Evolutionary conservation across 2,888 invertebrate species (phyloP), one percentile per base, ranked within the genome.

Genomic region (Lithodes maja): DNA sequence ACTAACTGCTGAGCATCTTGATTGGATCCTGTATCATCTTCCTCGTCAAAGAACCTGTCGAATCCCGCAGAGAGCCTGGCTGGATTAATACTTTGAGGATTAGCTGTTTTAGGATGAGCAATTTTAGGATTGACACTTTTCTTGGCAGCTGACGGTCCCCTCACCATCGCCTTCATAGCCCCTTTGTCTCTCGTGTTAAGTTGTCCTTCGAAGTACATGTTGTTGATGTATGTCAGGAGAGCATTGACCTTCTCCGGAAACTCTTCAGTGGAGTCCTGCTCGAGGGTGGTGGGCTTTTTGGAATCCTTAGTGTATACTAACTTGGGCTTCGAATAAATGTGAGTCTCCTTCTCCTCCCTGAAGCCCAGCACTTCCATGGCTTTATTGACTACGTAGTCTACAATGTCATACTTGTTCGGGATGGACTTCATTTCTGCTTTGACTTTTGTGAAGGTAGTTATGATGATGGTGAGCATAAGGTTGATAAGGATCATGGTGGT

Each of bases 401-500:
- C 33, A 68, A 85, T 85, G 55, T 85, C 85, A 12, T 85, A 85
- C 78, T 78, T 85, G 61, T 85, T 85, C 9, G 33, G 7, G 49
- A 49, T 15, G 5, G 77, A 15, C n/a, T 49, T 61, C 33, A 85
- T 52, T 7, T 85, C 85, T 7, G 55, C 68, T 68, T 85, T 85
- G 50, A 85, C 77, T 2, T 68, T n/a, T n/a, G 78, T 77, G 77
- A 85, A 85, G 54, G 85, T 68, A 49, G 15, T 85, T 15, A 85
- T 77, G 2, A 85, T 85, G 50, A 85, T 85, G 61, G 85, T 85
- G 12, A 85, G 77, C 85, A 85, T 85, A 50, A 89, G 93, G 85
- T 93, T 93, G 86, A 93, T 92, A 89, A 94, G 92, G n/a, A 94
- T 93, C 87, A 93, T 93, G 3, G 92, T 93, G 83, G 93, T 93